Percentiles rank a stretch among this genome's conserved stretches.
phyloP scores from a whole-genome alignment of 2,797 vertebrate species.

The Catostomus latipinnis region DNA sequence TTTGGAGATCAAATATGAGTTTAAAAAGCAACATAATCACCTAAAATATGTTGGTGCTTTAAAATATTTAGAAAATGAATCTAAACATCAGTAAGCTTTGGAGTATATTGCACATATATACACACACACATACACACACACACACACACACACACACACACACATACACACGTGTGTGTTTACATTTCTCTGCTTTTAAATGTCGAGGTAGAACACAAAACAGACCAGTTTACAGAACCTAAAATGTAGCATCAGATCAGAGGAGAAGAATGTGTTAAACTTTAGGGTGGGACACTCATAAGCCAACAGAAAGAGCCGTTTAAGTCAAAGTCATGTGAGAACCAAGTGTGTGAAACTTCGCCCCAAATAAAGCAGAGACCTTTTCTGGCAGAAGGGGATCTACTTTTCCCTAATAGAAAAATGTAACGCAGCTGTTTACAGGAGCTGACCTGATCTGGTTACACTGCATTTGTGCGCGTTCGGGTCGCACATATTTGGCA shows the following conservation, averaged over 20 bases:
- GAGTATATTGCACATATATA: too few relatives aligned
- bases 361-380: constrained; percentile 50
- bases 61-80: too few relatives aligned
- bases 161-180: too few relatives aligned
- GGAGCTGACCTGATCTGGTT: constrained; percentile 55
- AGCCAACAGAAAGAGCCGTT: constrained; percentile 11
- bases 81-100: too few relatives aligned
- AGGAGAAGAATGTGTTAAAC: background rate
- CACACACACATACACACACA: too few relatives aligned
- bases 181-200: too few relatives aligned
- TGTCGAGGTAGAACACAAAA: background rate
- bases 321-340: constrained; percentile 21
- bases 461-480: constrained; percentile 49
- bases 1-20: too few relatives aligned
- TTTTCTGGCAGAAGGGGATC: constrained; percentile 30
- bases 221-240: background rate
- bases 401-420: constrained; percentile 53
- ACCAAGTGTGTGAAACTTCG: constrained; percentile 41
- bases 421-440: constrained; percentile 59
- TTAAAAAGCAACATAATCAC: too few relatives aligned
- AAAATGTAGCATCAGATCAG: constrained; percentile 5
- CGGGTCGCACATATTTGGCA: constrained; percentile 40
- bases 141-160: too few relatives aligned
- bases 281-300: background rate
- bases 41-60: too few relatives aligned